phyloP scores from a whole-genome alignment of 2,113 vertebrate species.

The Platycercus adscitus region DNA sequence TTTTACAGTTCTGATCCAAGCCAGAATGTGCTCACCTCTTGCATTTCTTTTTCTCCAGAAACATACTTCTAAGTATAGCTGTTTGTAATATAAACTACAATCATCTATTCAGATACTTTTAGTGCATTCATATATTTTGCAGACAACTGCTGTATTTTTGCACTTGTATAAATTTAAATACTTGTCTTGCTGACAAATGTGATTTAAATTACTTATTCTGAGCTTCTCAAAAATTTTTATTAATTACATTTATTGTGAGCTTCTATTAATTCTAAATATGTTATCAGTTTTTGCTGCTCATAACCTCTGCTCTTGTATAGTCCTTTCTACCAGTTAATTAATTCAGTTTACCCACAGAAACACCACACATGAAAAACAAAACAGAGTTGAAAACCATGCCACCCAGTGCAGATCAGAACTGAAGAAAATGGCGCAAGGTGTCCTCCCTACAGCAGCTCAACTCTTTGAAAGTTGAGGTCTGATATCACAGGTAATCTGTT shows the following conservation, averaged over 20 bases:
- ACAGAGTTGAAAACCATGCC: background rate
- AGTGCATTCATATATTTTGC: background rate
- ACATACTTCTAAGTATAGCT: background rate
- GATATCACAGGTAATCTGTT: background rate
- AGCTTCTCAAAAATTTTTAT: conserved; percentile 37
- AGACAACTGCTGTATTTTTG: background rate
- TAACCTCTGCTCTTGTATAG: background rate
- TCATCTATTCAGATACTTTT: background rate
- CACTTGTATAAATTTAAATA: background rate
- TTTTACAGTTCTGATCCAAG: conserved; percentile 26
- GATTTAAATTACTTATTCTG: conserved; percentile 43
- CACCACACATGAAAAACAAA: accelerated
- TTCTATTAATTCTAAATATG: background rate
- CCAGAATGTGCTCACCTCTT: background rate
- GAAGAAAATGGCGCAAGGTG: background rate
- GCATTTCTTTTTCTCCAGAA: conserved; percentile 9
- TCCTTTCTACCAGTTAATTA: background rate
- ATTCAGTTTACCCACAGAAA: background rate
- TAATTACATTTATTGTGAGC: conserved; percentile 42
- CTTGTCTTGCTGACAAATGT: conserved; percentile 44
- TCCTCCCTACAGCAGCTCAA: background rate
- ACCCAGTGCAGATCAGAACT: background rate
- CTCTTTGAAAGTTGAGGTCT: background rate
- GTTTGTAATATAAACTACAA: background rate
- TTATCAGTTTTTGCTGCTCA: background rate